A percentile compares a stretch with the other conserved stretches of the same genome.
phyloP scores from a whole-genome alignment of 2,888 invertebrate genomes.

The Sesamia inferens region DNA sequence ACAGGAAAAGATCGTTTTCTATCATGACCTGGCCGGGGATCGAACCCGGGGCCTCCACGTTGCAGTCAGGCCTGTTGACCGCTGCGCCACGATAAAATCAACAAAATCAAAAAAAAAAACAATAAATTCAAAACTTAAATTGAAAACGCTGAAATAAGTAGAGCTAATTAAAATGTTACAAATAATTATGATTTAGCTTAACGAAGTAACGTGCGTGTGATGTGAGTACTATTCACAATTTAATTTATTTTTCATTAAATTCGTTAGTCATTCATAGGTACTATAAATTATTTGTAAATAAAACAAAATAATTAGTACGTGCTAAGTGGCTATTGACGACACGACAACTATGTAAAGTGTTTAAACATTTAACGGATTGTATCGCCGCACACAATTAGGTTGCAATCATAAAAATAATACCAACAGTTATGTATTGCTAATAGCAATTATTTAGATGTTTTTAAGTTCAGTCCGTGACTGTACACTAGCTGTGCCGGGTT shows the following conservation, averaged over 20 bases:
- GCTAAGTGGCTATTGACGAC: conserved; percentile 37
- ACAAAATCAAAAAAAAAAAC: too few species aligned
- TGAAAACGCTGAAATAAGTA: background rate
- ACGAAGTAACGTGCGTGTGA: conserved; percentile 33
- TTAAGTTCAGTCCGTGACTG: too few species aligned
- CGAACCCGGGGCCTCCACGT: too few species aligned
- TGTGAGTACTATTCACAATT: conserved; percentile 17
- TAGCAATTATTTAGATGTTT: conserved; percentile 3
- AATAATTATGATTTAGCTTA: conserved; percentile 28
- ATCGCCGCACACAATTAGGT: conserved; percentile 55
- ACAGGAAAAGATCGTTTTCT: too few species aligned
- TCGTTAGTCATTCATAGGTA: conserved; percentile 7
- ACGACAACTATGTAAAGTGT: conserved; percentile 45
- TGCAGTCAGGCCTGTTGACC: too few species aligned
- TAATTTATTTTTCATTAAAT: conserved; percentile 25
- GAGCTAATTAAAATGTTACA: conserved; percentile 26
- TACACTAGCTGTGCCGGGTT: too few species aligned
- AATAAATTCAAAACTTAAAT: too few species aligned
- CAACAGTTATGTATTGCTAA: conserved; percentile 14
- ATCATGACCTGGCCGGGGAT: too few species aligned
- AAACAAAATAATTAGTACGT: conserved; percentile 49
- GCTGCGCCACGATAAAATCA: too few species aligned
- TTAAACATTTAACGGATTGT: conserved; percentile 60
- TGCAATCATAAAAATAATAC: conserved; percentile 43
- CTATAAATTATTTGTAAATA: conserved; percentile 48